A percentile compares a stretch with the other conserved stretches of the same genome.
Conservation (phyloP, 1,140 invertebrate species). For the Brachionus manjavacas region DNA sequence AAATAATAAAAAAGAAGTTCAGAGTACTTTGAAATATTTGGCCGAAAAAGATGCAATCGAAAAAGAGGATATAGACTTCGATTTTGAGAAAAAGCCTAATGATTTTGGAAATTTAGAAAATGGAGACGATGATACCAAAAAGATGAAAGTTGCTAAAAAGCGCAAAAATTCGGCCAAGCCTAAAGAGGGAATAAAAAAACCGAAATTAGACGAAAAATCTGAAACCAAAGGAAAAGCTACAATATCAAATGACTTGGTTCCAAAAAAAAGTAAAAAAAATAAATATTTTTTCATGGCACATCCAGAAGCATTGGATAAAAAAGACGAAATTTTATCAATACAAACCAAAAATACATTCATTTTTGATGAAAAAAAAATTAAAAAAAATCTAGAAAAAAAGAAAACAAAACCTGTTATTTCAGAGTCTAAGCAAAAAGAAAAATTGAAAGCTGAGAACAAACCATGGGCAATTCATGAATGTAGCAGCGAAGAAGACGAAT, state of each 20-base stretch:
- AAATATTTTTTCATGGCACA: constrained; percentile 42
- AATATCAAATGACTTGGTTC: neutral
- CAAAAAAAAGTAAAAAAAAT: constrained; percentile 43
- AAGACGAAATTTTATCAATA: neutral
- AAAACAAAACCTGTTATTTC: neutral
- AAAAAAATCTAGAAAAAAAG: constrained; percentile 6
- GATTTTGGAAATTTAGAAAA: neutral
- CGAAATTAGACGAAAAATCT: neutral
- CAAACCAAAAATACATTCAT: constrained; percentile 16
- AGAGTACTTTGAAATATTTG: constrained; percentile 17
- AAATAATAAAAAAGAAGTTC: constrained; percentile 22
- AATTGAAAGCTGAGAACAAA: neutral
- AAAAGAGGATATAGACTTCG: constrained; percentile 13
- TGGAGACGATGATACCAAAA: neutral
- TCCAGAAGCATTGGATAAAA: constrained; percentile 39
- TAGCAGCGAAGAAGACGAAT: constrained; percentile 1
- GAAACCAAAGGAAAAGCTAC: neutral
- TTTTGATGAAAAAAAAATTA: constrained; percentile 26
- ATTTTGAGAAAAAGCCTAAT: neutral
- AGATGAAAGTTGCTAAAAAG: constrained; percentile 21
- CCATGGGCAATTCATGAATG: constrained; percentile 8
- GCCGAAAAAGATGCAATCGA: constrained; percentile 7
- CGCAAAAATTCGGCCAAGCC: neutral
- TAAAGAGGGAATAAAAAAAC: neutral
- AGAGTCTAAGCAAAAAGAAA: neutral